Base-by-base conservation (phyloP, 2,888 invertebrate species). In the Epistrophe eligans region DNA sequence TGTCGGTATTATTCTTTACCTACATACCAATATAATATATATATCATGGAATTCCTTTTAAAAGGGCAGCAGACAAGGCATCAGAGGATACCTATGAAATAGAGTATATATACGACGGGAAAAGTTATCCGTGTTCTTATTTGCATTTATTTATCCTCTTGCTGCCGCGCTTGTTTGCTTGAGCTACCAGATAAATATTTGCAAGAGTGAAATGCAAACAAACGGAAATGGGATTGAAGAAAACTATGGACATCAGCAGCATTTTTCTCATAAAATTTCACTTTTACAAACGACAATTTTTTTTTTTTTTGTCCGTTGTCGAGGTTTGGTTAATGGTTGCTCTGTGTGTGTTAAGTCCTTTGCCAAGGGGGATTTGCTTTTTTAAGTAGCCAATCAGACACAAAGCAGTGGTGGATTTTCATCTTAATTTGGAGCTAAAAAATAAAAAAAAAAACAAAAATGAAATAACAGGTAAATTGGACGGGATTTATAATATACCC, bases 141-240 rank as follows among this genome's bases (percentile, higher is more conserved):
- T 82, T 77, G 73, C 85, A 58, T 77, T 77, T 81, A 62, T 77
- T 81, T 77, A 74, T 82, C 73, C 60, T 81, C 84, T 84, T 84
- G 77, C 71, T 73, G 70, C 66, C 58, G 52, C 58, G 52, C 45
- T 67, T 84, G 80, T 84, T 84, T 80, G 84, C 77, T 62, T 58
- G 28, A 57, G 73, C 77, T 74, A 70, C 73, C 73, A 71, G 70
- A 82, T 82, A 85, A 85, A 85, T 85, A 85, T 85, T 85, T 85
- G 85, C 67, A 40, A 80, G 55, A 58, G 45, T 50, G 48, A 74
- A 72, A 66, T 50, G 73, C 84, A 85, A 85, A 81, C 81, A 85
- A 81, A 85, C 80, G 43, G 40, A 81, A 85, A 85, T 81, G 70
- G 77, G 58, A 79, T 74, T 77, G 81, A 48, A 74, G 38, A 50